A percentile compares a stretch with the other conserved stretches of the same genome.
These are phyloP conservation scores for Molossus alvarezi DNA, from an alignment of 2,797 vertebrate genomes.

Conservation along the genomic window DNA sequence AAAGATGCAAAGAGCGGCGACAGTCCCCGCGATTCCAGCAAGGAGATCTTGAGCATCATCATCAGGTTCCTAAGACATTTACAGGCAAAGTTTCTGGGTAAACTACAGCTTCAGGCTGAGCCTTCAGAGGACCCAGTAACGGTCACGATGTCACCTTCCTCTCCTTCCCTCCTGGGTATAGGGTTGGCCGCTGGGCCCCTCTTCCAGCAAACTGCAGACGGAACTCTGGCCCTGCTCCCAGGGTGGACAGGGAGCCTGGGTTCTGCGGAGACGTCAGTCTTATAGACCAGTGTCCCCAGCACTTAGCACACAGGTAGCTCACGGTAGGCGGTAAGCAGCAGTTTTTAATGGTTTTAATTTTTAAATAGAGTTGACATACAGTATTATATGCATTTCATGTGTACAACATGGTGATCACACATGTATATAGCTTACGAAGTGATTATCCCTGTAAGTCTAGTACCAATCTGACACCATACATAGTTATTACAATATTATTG, in stretches of 20 bases:
- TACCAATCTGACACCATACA: no score
- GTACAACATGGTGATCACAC: no score
- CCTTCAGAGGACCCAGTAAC: background rate
- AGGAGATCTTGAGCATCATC: background rate
- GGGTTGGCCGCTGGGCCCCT: no score
- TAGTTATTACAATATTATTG: no score
- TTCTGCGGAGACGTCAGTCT: background rate
- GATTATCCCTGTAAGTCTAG: no score
- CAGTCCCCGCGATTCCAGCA: background rate
- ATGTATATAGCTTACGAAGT: no score
- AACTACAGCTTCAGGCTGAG: background rate
- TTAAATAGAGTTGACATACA: no score
- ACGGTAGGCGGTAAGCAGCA: background rate
- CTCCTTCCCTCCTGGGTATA: no score
- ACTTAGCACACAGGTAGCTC: background rate
- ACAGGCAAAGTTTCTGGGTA: background rate
- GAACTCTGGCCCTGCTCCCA: background rate
- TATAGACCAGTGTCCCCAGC: background rate
- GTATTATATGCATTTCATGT: no score
- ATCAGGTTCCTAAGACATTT: background rate
- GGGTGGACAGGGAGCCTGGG: background rate
- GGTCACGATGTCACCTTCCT: background rate
- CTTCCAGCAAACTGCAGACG: no score
- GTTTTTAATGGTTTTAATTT: background rate
- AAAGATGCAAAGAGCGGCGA: background rate